These are phyloP conservation scores for Otocyon megalotis DNA, from an alignment of 2,113 vertebrate genomes.

Conservation along the genomic window DNA sequence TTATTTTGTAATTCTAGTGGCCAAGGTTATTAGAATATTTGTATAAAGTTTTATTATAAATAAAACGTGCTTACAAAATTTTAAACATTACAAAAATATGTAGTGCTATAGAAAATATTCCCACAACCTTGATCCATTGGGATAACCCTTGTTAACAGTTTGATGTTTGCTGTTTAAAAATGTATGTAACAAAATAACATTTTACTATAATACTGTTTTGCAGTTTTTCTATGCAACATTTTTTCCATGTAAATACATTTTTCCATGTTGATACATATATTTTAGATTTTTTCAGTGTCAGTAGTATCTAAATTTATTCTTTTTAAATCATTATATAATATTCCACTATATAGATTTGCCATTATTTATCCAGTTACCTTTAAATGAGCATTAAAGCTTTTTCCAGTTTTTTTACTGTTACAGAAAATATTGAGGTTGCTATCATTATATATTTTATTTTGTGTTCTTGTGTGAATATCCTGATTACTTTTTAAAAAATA, in stretches of 20 bases:
- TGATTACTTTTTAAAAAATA: background rate
- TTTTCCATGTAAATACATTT: slow-evolving; percentile 20
- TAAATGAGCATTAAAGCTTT: background rate
- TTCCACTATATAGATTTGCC: background rate
- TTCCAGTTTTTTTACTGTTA: background rate
- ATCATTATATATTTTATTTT: slow-evolving; percentile 20
- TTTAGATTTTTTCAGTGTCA: slow-evolving; percentile 13
- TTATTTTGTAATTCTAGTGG: slow-evolving; percentile 57
- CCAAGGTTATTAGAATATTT: slow-evolving; percentile 47
- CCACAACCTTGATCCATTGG: background rate
- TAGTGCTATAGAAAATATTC: background rate
- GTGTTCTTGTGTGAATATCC: background rate
- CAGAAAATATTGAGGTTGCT: slow-evolving; percentile 2
- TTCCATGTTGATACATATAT: background rate
- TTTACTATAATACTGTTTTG: background rate
- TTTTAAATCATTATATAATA: slow-evolving; percentile 25
- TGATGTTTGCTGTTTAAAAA: slow-evolving; percentile 5
- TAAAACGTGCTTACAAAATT: slow-evolving; percentile 4
- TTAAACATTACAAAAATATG: slow-evolving; percentile 29
- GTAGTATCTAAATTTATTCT: slow-evolving; percentile 20
- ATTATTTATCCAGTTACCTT: background rate
- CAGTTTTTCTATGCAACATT: background rate
- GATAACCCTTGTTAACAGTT: slow-evolving; percentile 24
- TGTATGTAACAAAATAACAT: slow-evolving; percentile 21
- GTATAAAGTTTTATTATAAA: slow-evolving; percentile 38